Percentiles rank a stretch among this genome's conserved stretches.
Evolutionary conservation across 2,113 vertebrate species (phyloP).

Genomic region (Seriola rivoliana): DNA sequence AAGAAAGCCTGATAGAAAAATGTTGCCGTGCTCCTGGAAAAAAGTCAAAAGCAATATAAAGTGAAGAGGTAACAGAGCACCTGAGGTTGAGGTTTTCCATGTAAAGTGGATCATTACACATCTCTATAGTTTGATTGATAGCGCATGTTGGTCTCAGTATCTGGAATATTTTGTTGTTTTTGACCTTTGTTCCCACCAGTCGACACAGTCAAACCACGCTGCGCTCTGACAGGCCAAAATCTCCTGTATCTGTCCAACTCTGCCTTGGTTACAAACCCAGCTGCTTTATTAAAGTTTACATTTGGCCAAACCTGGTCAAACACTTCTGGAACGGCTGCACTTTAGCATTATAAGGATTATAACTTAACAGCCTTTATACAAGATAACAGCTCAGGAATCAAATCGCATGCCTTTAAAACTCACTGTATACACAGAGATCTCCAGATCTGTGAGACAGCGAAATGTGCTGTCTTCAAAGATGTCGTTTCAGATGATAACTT

Average conservation of each 20-base stretch:
- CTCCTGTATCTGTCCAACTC: not conserved
- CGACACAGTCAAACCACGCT: not conserved
- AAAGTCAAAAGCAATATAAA: not conserved
- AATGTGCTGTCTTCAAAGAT: not conserved
- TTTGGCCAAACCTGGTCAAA: not conserved
- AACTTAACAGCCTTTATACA: not conserved
- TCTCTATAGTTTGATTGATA: not conserved
- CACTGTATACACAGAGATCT: not conserved
- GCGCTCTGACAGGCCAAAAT: not conserved
- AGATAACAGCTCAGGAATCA: not conserved
- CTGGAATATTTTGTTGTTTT: not conserved
- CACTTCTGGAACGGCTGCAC: not conserved
- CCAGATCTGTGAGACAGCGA: not conserved
- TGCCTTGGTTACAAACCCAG: not conserved
- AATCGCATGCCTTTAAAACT: not conserved
- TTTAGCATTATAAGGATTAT: not conserved
- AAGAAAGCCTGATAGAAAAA: not conserved
- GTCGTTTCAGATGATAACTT: not conserved
- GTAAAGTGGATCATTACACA: not conserved
- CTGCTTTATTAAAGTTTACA: constrained; percentile 1
- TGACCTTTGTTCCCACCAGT: not conserved
- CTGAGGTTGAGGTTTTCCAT: not conserved
- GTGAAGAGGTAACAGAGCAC: not conserved
- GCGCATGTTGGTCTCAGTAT: not conserved
- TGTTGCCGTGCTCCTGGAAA: not conserved